Evolutionary conservation across 1,140 invertebrate species (phyloP), one percentile per base, ranked within the genome.

Genomic region (Sycophaga agraensis): DNA sequence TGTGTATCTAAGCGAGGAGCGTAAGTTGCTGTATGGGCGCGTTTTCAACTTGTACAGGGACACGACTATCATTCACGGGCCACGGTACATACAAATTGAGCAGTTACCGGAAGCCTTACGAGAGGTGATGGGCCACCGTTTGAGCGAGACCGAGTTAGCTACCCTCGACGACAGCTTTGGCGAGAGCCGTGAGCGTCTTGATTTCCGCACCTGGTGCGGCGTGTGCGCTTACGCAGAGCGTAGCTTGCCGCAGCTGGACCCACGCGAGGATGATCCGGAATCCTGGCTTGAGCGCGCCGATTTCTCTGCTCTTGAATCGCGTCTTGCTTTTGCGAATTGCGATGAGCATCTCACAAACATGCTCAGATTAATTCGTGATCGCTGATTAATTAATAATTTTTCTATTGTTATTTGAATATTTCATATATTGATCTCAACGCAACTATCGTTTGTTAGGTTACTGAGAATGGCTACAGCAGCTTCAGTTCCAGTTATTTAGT

Each of bases 131-230:
- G 86, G 87, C 2, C 83, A 83, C 39, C 73, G 78, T 14, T 71
- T 89, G 35, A 82, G 69, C 0, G 49, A 72, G 1, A 1, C 4
- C 0, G 75, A 84, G 7, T 81, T 88, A 60, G 69, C 66, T 4
- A 65, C 54, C 11, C 68, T 82, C 16, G 83, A 87, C 43, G 72
- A 70, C 31, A 59, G 56, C 22, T 68, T 85, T 3, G 76, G 88
- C 60, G 82, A 84, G 75, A 71, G 76, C 19, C 70, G 73, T 2
- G 81, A 84, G 45, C 71, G 79, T 1, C 65, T 88, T 17, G 83
- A 85, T 71, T 89, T 87, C 70, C 80, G 85, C 40, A 84, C 82
- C 3, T 90, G 87, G 85, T 88, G 87, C 68, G 87, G 87, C 11
- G 70, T 89, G 16, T 88, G 87, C 67, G 87, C 86, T 0, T 74